A percentile compares a stretch with the other conserved stretches of the same genome.
Conservation (phyloP, 2,113 vertebrate genomes). For the Struthio camelus region DNA sequence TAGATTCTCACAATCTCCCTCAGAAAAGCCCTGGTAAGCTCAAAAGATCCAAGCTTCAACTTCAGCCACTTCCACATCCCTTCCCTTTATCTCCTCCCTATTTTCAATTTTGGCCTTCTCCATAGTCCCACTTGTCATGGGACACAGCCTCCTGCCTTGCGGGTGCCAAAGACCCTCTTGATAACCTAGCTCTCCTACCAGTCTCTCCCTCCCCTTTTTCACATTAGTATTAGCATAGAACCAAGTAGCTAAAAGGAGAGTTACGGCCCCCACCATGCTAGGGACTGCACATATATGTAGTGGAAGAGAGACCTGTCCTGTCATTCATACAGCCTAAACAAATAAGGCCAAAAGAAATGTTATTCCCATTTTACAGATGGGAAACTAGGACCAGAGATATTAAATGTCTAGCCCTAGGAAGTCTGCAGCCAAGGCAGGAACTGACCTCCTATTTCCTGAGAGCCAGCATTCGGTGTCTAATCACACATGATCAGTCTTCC, state of each 20-base stretch:
- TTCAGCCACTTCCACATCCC: not conserved
- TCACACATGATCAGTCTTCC: slow-evolving; percentile 57
- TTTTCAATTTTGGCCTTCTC: not conserved
- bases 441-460: slow-evolving; percentile 48
- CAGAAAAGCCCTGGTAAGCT: not conserved
- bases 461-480: not conserved
- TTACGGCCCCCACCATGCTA: not conserved
- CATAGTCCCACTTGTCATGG: not conserved
- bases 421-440: slow-evolving; percentile 42
- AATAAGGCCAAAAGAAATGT: slow-evolving; percentile 31
- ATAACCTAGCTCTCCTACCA: not conserved
- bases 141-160: not conserved
- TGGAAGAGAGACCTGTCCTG: not conserved
- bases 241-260: accelerated
- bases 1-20: not conserved
- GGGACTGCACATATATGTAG: accelerated
- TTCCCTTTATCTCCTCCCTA: not conserved
- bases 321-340: slow-evolving; percentile 7
- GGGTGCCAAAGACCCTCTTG: not conserved
- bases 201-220: not conserved
- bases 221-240: not conserved
- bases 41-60: not conserved
- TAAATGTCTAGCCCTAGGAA: slow-evolving; percentile 47
- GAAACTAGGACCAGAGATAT: slow-evolving; percentile 35
- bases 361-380: slow-evolving; percentile 29